Conservation (phyloP, 2,888 invertebrate species). For the Lacanobia wlatinum region DNA sequence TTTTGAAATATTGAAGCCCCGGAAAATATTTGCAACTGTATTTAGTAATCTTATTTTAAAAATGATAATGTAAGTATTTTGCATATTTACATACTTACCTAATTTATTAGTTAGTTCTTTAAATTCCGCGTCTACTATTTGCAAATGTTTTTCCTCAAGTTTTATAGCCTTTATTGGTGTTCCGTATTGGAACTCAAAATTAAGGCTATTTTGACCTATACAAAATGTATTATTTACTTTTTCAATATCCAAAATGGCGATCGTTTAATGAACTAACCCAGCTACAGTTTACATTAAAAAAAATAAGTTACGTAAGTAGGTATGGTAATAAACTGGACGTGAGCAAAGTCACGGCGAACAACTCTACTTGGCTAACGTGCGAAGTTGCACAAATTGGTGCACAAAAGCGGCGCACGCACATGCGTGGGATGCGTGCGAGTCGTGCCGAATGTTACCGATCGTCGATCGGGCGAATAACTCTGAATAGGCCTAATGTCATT, state of each 20-base stretch:
- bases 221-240: slow-evolving; percentile 1
- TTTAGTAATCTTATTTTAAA: slow-evolving; percentile 2
- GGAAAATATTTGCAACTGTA: slow-evolving; percentile 3
- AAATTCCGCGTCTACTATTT: neutral
- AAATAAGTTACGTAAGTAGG: slow-evolving; percentile 48
- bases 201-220: neutral
- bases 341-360: slow-evolving; percentile 63
- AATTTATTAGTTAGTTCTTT: no score
- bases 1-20: neutral
- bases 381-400: slow-evolving; percentile 33
- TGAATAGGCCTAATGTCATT: slow-evolving; percentile 7
- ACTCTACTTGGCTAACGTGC: slow-evolving; percentile 25
- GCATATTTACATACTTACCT: neutral
- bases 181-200: neutral
- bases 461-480: slow-evolving; percentile 6
- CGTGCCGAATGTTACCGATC: slow-evolving; percentile 9
- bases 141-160: neutral
- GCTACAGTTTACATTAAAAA: slow-evolving; percentile 15
- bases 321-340: slow-evolving; percentile 31
- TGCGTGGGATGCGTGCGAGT: slow-evolving; percentile 24
- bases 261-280: neutral
- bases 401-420: slow-evolving; percentile 29
- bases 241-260: neutral
- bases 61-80: neutral
- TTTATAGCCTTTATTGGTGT: neutral